These are phyloP conservation scores for Alca torda DNA, from an alignment of 2,797 vertebrate genomes.

Conservation along the genomic window DNA sequence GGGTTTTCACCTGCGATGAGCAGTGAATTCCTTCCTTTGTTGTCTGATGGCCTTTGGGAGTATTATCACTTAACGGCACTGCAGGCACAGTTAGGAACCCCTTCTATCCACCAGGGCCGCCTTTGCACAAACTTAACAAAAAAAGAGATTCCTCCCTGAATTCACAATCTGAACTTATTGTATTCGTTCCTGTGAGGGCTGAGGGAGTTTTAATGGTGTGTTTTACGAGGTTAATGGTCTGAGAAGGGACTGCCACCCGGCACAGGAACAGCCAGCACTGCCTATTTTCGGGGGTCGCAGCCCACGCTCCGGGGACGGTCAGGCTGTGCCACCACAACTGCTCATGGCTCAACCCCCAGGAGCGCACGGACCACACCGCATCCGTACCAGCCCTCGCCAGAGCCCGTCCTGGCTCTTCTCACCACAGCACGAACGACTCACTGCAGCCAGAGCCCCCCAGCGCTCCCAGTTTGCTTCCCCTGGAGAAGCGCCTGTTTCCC, in stretches of 20 bases:
- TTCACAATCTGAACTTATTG: background rate
- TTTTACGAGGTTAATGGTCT: background rate
- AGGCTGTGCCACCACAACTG: background rate
- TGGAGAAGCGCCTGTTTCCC: background rate
- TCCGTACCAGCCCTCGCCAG: too few species aligned
- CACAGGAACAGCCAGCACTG: background rate
- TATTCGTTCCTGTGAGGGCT: background rate
- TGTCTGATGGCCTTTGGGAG: background rate
- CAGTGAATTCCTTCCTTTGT: background rate
- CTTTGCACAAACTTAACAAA: background rate
- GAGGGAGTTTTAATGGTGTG: too few species aligned
- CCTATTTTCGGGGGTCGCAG: background rate
- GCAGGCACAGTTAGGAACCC: background rate
- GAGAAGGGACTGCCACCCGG: background rate
- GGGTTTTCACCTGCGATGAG: background rate
- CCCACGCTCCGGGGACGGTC: rapidly evolving
- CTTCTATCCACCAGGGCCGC: background rate
- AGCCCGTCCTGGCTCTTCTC: rapidly evolving
- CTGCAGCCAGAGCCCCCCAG: background rate
- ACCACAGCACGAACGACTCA: rapidly evolving
- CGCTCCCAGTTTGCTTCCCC: background rate
- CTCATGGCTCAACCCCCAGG: background rate
- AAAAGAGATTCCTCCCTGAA: background rate
- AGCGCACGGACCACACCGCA: rapidly evolving
- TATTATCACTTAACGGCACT: background rate